Evolutionary conservation across 1,140 invertebrate species (phyloP).

Genomic region (Dreissena polymorpha): DNA sequence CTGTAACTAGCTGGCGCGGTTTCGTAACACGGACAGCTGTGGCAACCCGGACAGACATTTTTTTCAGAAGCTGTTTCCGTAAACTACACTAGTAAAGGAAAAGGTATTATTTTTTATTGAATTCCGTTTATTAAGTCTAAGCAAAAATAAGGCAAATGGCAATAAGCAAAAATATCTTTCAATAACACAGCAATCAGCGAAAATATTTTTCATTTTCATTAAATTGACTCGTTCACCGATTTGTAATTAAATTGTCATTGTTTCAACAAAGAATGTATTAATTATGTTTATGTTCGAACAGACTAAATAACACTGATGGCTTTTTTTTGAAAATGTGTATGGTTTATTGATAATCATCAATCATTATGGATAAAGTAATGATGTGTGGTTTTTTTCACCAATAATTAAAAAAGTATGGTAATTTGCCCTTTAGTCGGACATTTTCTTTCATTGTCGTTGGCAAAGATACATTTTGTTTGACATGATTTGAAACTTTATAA

Average conservation of each 20-base stretch:
- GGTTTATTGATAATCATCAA: too few relatives aligned
- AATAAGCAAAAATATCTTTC: background rate
- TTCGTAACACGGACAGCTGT: slow-evolving; percentile 51
- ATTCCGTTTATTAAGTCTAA: background rate
- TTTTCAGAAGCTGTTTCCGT: slow-evolving; percentile 67
- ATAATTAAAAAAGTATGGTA: too few relatives aligned
- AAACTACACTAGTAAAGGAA: slow-evolving; percentile 52
- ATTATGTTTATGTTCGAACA: background rate
- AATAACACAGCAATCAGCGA: background rate
- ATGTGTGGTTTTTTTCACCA: background rate
- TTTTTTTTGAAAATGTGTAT: too few relatives aligned
- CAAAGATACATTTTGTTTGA: too few relatives aligned
- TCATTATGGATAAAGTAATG: too few relatives aligned
- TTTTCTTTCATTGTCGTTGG: too few relatives aligned
- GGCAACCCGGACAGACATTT: slow-evolving; percentile 63
- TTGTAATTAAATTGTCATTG: background rate
- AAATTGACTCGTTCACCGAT: background rate
- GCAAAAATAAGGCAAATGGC: background rate
- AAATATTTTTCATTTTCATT: background rate
- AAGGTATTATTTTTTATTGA: slow-evolving; percentile 31
- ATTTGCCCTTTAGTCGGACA: too few relatives aligned
- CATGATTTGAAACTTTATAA: too few relatives aligned
- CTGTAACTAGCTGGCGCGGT: slow-evolving; percentile 59
- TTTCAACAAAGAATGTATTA: background rate
- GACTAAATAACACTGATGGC: too few relatives aligned